Conservation (phyloP, 2,113 vertebrate species). For the human (Homo sapiens) region GRCh38 chr9:11984501-11985000, state of each 20-base stretch:
- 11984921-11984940: background rate
- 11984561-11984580: background rate
- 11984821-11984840: background rate
- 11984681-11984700: background rate
- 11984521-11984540: background rate
- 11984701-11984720: background rate
- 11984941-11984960: background rate
- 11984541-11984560: background rate
- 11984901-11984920: background rate
- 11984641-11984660: background rate
- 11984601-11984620: background rate
- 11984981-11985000: background rate
- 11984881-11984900: background rate
- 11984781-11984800: background rate
- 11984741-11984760: background rate
- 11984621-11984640: background rate
- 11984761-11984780: background rate
- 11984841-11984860: background rate
- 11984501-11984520: background rate
- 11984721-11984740: background rate
- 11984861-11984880: background rate
- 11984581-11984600: background rate
- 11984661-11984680: background rate
- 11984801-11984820: background rate
- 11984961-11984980: background rate